Evolutionary conservation across 2,113 vertebrate genomes (phyloP), one percentile per base, ranked within the genome.

Genomic region (Misgurnus anguillicaudatus): DNA sequence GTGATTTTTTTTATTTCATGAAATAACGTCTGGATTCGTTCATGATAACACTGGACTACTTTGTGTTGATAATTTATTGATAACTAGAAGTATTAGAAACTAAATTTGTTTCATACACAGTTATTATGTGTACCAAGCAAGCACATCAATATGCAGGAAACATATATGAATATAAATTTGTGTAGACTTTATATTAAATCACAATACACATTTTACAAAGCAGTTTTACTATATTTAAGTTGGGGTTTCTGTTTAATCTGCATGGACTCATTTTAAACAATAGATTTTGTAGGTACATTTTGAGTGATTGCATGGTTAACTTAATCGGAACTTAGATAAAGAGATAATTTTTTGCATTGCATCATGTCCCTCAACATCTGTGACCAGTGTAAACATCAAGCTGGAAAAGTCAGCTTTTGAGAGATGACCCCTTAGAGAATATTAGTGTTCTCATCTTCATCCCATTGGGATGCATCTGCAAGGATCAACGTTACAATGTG

Each of bases 331-430:
- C 58, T 36, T 7, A 48, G 72, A 62, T 51, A n/a, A 58, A 63
- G 45, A 38, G 24, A 42, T 63, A 60, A 38, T 75, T 64, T 45
- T 48, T 75, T 51, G 16, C 60, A 75, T 75, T 75, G 45, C 73
- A 75, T 75, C 73, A 75, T 75, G 45, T 75, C 58, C 73, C 73
- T 64, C 14, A 75, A 75, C 73, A 75, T 75, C 73, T 51, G 71
- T 62, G 39, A 60, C 19, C 57, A 47, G 41, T 62, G 8, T 14
- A 57, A 62, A 45, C 57, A 45, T 19, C 41, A 61, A 73, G 55
- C 55, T 73, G 38, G 51, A 58, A 41, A 8, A 55, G 11, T 39
- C 10, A 13, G 55, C 19, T 8, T 42, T 13, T 61, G 6, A 5
- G 13, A 21, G 71, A 48, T 75, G 70, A n/a, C 14, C 38, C 36